A percentile compares a stretch with the other conserved stretches of the same genome.
Conservation (phyloP, 2,113 vertebrate genomes). For the Plecturocebus donacophilus region DNA sequence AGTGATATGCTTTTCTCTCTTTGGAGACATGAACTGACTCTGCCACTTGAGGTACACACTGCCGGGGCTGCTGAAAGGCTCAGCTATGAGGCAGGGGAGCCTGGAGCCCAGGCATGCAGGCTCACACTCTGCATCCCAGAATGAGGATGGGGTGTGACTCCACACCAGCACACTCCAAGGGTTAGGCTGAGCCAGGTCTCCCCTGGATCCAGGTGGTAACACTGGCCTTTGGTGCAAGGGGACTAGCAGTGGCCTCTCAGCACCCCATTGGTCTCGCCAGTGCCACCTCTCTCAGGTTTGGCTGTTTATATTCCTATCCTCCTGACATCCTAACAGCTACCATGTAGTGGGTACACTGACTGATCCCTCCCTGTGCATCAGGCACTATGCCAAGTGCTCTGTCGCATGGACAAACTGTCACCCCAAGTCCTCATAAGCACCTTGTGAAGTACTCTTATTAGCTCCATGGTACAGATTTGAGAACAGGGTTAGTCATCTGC, state of each 20-base stretch:
- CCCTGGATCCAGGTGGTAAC: neutral
- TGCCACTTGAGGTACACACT: neutral
- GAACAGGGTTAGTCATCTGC: neutral
- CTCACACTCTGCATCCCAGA: neutral
- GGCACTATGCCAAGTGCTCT: neutral
- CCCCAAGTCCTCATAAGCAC: neutral
- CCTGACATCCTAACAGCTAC: neutral
- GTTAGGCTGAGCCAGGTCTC: neutral
- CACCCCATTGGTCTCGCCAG: neutral
- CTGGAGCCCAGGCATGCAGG: neutral
- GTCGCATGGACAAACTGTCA: neutral
- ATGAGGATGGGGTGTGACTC: neutral
- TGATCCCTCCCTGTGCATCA: neutral
- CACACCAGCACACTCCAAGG: neutral
- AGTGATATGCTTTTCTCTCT: neutral
- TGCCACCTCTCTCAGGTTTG: neutral
- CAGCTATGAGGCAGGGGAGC: fast-evolving
- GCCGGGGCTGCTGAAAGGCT: neutral
- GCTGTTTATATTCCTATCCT: neutral
- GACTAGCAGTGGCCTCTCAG: neutral
- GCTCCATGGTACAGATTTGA: neutral
- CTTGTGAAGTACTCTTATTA: neutral
- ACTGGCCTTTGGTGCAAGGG: neutral
- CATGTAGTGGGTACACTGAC: fast-evolving
- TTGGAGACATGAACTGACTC: neutral